Base-by-base conservation (phyloP, 2,888 invertebrate species). In the Strigamia crassipes region DNA sequence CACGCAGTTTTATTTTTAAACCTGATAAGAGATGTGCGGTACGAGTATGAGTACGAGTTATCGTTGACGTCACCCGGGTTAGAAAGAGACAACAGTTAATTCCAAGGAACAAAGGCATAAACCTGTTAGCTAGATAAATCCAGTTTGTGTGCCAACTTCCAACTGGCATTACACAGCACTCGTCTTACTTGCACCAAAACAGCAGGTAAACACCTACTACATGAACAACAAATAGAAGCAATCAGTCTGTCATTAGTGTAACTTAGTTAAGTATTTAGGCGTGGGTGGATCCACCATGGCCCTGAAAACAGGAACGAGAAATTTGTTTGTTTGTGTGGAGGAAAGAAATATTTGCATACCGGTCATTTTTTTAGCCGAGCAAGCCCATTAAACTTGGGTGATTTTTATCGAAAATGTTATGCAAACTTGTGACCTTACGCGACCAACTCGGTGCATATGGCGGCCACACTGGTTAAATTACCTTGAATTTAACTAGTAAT, bases 401-500 rank as follows among this genome's bases (percentile, higher is more conserved):
- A 13, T n/a, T n/a, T 10, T 42, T 42, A 42, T 42, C 15, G 42
- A 12, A 42, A 42, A 42, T 42, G 42, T 10, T 42, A 42, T 34
- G 42, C 42, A 42, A 42, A 42, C 1, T 8, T 2, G 10, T 10
- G 42, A 42, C 15, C 42, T 42, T 42, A 42, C 2, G 15, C 2
- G 10, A 10, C 1, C 42, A 42, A 8, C 13, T 42, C 10, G 42
- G 10, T 42, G 10, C 42, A 15, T 42, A 8, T 61, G 61, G 18
- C 15, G 6, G 15, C 18, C 56, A n/a, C 8, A 56, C 15, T 56
- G 15, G n/a, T n/a, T n/a, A n/a, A n/a, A n/a, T 61, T 61, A 61
- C 61, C 61, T 61, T 61, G 61, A 61, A 61, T 61, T 61, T 61
- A 61, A 61, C 9, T 18, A 61, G 61, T 61, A 61, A 61, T 61